A percentile compares a stretch with the other conserved stretches of the same genome.
Evolutionary conservation across 2,797 vertebrate species (phyloP).

Genomic region (Mallotus villosus): DNA sequence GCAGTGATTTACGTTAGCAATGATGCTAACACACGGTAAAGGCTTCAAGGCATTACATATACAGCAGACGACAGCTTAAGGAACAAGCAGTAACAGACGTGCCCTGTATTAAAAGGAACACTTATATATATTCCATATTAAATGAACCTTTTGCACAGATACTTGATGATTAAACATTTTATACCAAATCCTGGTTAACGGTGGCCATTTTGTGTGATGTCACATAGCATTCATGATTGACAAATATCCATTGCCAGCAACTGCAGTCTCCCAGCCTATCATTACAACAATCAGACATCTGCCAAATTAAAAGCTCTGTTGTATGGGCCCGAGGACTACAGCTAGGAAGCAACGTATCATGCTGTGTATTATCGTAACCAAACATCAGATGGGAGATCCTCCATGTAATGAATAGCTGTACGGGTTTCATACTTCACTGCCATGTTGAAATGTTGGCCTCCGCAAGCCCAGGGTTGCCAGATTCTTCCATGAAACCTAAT

Average conservation of each 20-base stretch:
- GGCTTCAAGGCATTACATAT: background rate
- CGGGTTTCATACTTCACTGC: constrained; percentile 58
- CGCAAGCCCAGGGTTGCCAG: constrained; percentile 27
- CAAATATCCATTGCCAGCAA: constrained; percentile 4
- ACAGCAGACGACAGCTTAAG: background rate
- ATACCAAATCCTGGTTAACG: background rate
- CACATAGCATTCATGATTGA: constrained; percentile 8
- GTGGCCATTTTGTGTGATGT: constrained; percentile 3
- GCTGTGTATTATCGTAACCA: constrained; percentile 34
- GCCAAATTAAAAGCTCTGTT: constrained; percentile 36
- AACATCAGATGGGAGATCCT: constrained; percentile 46
- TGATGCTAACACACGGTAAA: background rate
- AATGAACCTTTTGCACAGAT: background rate
- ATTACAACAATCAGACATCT: constrained; percentile 30
- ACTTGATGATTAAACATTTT: background rate
- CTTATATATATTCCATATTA: background rate
- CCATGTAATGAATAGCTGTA: constrained; percentile 52
- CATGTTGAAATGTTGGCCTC: constrained; percentile 51
- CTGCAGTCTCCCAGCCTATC: background rate
- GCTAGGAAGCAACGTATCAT: constrained; percentile 30
- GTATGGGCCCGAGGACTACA: constrained; percentile 17
- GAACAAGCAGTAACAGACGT: too few relatives aligned
- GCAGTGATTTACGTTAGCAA: constrained; percentile 16
- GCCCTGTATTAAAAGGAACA: too few relatives aligned
- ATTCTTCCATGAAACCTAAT: constrained; percentile 52